A percentile compares a stretch with the other conserved stretches of the same genome.
Evolutionary conservation across 1,140 invertebrate genomes (phyloP).

Genomic region (Zeugodacus cucurbitae): DNA sequence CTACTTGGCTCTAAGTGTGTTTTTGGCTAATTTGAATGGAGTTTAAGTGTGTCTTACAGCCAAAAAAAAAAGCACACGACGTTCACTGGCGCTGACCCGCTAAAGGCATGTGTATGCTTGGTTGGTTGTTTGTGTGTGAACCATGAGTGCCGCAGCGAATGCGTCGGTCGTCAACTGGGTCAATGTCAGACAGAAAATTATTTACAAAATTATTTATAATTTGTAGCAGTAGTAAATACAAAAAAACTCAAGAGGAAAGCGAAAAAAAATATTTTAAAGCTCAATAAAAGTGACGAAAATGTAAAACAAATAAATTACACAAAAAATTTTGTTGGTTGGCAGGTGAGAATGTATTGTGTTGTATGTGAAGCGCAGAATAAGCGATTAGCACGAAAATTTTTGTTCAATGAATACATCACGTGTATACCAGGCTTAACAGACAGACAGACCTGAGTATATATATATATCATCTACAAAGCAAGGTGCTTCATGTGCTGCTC

Average conservation of each 20-base stretch:
- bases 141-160: no score
- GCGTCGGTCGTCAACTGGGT: slow-evolving; percentile 25
- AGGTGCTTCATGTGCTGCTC: neutral
- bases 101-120: neutral
- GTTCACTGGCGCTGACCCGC: neutral
- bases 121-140: neutral
- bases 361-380: neutral
- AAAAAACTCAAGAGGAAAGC: no score
- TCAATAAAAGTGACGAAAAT: neutral
- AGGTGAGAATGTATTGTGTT: neutral
- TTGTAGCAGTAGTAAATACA: neutral
- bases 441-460: no score
- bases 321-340: neutral
- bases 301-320: neutral
- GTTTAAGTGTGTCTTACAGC: neutral
- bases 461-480: neutral
- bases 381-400: slow-evolving; percentile 8
- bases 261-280: neutral
- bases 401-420: slow-evolving; percentile 11
- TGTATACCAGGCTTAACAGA: neutral
- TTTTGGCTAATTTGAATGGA: neutral
- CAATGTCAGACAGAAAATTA: slow-evolving; percentile 4
- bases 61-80: neutral
- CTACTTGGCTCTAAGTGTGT: neutral
- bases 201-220: slow-evolving; percentile 5